phyloP scores from a whole-genome alignment of 2,888 invertebrate genomes.

The Macrosiphum euphorbiae region DNA sequence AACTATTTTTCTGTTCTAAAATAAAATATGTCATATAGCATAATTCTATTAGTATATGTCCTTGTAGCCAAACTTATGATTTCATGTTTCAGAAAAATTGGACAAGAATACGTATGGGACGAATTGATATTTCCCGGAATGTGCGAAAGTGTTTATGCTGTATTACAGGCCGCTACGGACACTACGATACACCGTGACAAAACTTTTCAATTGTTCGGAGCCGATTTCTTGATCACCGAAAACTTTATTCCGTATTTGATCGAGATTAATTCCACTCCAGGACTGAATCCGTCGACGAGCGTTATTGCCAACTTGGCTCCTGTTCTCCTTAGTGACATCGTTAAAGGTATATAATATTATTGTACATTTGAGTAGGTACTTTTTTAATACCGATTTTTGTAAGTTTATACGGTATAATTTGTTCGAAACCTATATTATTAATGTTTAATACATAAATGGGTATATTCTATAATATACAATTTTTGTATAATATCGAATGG shows the following conservation, averaged over 20 bases:
- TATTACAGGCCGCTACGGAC: constrained; percentile 84
- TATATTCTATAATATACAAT: background rate
- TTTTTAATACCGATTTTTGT: background rate
- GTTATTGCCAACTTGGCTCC: constrained; percentile 88
- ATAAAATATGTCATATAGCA: background rate
- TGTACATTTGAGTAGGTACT: background rate
- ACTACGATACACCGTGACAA: constrained; percentile 79
- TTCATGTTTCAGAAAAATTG: constrained; percentile 1
- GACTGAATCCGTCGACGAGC: constrained; percentile 83
- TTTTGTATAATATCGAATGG: background rate
- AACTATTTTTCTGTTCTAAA: background rate
- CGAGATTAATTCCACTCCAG: constrained; percentile 92
- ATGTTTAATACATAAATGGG: background rate
- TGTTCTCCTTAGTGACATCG: constrained; percentile 83
- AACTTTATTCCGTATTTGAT: constrained; percentile 90
- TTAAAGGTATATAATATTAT: constrained; percentile 76
- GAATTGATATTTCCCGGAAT: constrained; percentile 86
- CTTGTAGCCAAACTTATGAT: background rate
- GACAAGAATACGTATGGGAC: constrained; percentile 74
- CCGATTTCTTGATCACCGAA: constrained; percentile 91
- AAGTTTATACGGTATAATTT: no score
- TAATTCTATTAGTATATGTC: background rate
- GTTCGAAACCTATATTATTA: background rate
- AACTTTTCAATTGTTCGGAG: constrained; percentile 91
- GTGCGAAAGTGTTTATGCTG: constrained; percentile 85